These are phyloP conservation scores for Tachystola acroxantha DNA, from an alignment of 2,888 invertebrate genomes.

Conservation along the genomic window DNA sequence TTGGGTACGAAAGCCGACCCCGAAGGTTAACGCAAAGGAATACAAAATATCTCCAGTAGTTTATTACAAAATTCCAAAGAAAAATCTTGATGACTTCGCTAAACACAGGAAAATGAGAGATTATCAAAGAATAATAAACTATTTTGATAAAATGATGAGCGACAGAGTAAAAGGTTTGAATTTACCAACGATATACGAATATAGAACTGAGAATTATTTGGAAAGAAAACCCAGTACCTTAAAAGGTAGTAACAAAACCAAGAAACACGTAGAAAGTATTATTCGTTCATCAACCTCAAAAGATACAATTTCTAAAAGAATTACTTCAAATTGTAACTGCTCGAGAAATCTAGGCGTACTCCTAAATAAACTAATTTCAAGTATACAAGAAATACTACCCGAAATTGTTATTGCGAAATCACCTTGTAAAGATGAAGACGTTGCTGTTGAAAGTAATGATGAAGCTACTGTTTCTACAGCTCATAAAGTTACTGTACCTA, in stretches of 20 bases:
- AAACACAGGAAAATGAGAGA: slow-evolving; percentile 55
- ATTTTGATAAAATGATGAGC: slow-evolving; percentile 55
- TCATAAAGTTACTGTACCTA: slow-evolving; percentile 1
- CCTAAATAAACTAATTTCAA: slow-evolving; percentile 31
- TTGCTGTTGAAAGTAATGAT: too few species aligned
- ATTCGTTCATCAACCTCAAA: background rate
- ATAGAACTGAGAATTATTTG: too few species aligned
- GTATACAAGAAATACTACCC: slow-evolving; percentile 34
- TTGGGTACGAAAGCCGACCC: slow-evolving; percentile 37
- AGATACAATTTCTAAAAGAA: background rate
- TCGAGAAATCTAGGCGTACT: slow-evolving; percentile 28
- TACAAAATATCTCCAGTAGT: slow-evolving; percentile 47
- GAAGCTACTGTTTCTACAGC: background rate
- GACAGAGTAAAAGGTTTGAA: slow-evolving; percentile 32
- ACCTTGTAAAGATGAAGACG: slow-evolving; percentile 1
- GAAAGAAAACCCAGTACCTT: background rate
- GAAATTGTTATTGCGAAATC: slow-evolving; percentile 10
- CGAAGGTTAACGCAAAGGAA: slow-evolving; percentile 38
- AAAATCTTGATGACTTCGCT: slow-evolving; percentile 52
- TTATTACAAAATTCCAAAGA: slow-evolving; percentile 37
- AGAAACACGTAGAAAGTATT: too few species aligned
- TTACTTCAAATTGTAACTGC: slow-evolving; percentile 40
- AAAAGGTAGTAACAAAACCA: too few species aligned
- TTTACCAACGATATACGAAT: background rate
- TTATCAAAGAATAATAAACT: slow-evolving; percentile 51